Percentiles rank a stretch among this genome's conserved stretches.
Evolutionary conservation across 2,113 vertebrate species (phyloP).

Genomic region (Peromyscus polionotus): DNA sequence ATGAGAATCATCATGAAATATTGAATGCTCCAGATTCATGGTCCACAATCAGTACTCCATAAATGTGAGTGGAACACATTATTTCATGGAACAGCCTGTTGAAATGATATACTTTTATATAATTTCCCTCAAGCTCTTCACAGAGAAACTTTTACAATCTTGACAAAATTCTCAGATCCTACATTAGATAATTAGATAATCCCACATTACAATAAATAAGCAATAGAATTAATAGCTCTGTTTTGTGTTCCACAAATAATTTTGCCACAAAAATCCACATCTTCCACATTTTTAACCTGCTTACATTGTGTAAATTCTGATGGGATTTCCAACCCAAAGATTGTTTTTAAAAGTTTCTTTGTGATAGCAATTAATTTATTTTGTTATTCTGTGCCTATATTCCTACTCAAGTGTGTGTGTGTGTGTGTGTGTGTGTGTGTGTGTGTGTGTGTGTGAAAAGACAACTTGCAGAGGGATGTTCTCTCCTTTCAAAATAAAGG

Average conservation of each 20-base stretch:
- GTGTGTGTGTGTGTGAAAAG: background rate
- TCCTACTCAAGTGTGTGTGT: background rate
- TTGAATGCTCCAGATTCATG: background rate
- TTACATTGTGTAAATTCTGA: background rate
- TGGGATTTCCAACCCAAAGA: background rate
- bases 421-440: background rate
- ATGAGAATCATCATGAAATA: constrained; percentile 39
- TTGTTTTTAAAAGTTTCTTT: background rate
- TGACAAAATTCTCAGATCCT: background rate
- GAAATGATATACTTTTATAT: background rate
- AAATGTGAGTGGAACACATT: background rate
- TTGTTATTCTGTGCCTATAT: background rate
- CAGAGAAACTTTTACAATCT: background rate
- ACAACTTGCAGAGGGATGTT: background rate
- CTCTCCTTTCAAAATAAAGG: background rate
- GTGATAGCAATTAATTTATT: no score
- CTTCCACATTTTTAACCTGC: background rate
- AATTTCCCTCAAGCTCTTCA: background rate
- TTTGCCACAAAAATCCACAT: background rate
- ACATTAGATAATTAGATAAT: background rate
- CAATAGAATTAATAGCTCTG: background rate
- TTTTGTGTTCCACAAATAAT: background rate
- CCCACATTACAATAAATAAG: constrained; percentile 2
- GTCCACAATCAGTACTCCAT: background rate
- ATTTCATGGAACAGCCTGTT: background rate